Evolutionary conservation across 2,797 vertebrate genomes (phyloP).

Genomic region (Alectoris magna): DNA sequence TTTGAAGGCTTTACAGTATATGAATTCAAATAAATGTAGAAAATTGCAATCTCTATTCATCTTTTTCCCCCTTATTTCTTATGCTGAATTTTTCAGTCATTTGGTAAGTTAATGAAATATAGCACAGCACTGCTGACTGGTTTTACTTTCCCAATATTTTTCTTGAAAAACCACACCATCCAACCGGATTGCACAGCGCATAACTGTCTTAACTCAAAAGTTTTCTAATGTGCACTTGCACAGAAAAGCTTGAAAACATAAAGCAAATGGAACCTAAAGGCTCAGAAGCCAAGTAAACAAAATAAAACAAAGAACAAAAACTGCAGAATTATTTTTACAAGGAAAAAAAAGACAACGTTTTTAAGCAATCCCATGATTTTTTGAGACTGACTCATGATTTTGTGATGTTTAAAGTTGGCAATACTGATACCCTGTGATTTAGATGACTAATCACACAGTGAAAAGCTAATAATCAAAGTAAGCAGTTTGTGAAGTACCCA

Average conservation of each 20-base stretch:
- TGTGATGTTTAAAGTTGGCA: constrained; percentile 66
- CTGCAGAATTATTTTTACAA: constrained; percentile 31
- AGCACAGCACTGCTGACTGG: background rate
- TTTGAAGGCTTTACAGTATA: background rate
- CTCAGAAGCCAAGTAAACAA: background rate
- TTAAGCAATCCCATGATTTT: constrained; percentile 66
- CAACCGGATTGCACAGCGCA: background rate
- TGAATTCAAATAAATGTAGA: background rate
- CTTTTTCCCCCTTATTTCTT: background rate
- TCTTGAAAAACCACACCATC: background rate
- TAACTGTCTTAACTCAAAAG: background rate
- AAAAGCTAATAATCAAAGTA: constrained; percentile 75
- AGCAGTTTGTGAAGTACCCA: constrained; percentile 70
- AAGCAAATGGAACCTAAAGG: constrained; percentile 19
- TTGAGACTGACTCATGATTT: constrained; percentile 67
- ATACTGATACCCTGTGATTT: constrained; percentile 70
- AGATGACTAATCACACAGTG: constrained; percentile 70
- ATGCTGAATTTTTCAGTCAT: background rate
- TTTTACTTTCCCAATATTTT: background rate
- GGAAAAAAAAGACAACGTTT: background rate
- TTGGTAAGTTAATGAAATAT: background rate
- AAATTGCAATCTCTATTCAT: background rate
- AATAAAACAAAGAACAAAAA: constrained; percentile 6
- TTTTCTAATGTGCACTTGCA: background rate
- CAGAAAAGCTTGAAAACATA: background rate